These are phyloP conservation scores for Megamerina dolium DNA, from an alignment of 2,888 invertebrate species.

Conservation along the genomic window DNA sequence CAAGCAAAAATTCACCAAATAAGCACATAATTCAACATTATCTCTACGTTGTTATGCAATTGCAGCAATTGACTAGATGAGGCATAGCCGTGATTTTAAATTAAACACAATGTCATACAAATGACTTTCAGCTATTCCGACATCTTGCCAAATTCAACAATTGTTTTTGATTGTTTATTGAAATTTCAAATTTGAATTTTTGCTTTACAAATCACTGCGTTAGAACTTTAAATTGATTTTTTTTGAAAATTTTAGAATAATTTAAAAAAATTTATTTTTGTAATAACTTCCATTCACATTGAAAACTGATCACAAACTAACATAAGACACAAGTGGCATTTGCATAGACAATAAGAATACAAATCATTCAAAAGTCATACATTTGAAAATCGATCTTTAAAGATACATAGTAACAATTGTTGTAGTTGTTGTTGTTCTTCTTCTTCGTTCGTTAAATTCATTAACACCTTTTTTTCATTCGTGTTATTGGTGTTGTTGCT, in stretches of 20 bases:
- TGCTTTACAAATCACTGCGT: neutral
- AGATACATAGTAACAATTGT: neutral
- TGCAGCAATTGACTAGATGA: constrained; percentile 48
- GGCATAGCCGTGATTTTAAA: constrained; percentile 43
- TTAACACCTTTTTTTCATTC: too few relatives aligned
- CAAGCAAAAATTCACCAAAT: neutral
- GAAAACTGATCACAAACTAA: constrained; percentile 12
- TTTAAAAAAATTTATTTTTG: too few relatives aligned
- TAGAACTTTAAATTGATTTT: neutral
- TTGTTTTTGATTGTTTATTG: constrained; percentile 22
- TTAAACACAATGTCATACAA: too few relatives aligned
- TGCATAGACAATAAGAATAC: too few relatives aligned
- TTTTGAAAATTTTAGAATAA: neutral
- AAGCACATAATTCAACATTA: too few relatives aligned
- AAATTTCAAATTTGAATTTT: neutral
- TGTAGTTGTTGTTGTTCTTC: neutral
- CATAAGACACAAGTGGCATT: too few relatives aligned
- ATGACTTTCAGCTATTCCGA: constrained; percentile 48
- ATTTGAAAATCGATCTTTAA: too few relatives aligned
- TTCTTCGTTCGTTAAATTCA: neutral
- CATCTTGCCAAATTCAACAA: constrained; percentile 47
- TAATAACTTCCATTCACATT: constrained; percentile 14
- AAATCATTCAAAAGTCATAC: too few relatives aligned
- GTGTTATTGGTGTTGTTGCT: neutral
- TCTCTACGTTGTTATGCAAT: constrained; percentile 25